These are phyloP conservation scores for Leucophenga montana DNA, from an alignment of 2,888 invertebrate genomes.

Conservation along the genomic window DNA sequence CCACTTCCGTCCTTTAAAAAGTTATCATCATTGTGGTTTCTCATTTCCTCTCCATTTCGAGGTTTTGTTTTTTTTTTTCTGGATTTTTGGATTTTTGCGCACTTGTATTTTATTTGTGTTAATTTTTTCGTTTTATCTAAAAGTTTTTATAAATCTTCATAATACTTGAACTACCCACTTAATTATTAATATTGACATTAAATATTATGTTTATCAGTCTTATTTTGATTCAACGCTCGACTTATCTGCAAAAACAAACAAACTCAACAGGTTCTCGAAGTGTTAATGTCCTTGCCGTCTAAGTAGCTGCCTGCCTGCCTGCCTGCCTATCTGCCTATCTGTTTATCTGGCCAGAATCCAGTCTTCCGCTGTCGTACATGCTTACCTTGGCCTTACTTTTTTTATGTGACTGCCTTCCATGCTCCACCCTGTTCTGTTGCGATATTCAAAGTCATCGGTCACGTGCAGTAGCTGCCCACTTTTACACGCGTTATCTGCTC, in stretches of 20 bases:
- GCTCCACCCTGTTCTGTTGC: too few species aligned
- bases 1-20: background rate
- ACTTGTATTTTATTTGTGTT: slow-evolving; percentile 8
- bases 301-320: slow-evolving; percentile 39
- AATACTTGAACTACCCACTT: background rate
- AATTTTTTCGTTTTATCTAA: too few species aligned
- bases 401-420: too few species aligned
- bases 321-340: too few species aligned
- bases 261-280: background rate
- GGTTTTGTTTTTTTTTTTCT: slow-evolving; percentile 1
- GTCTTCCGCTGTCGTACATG: slow-evolving; percentile 30
- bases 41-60: background rate
- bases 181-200: slow-evolving; percentile 6
- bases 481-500: slow-evolving; percentile 2
- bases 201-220: too few species aligned
- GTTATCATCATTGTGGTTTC: background rate
- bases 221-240: background rate
- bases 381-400: slow-evolving; percentile 31
- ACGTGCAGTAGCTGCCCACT: background rate
- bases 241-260: background rate
- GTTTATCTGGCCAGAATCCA: slow-evolving; percentile 37
- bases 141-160: too few species aligned
- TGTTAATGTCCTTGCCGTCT: background rate
- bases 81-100: too few species aligned
- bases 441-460: background rate